A percentile compares a stretch with the other conserved stretches of the same genome.
phyloP scores from a whole-genome alignment of 1,140 invertebrate species.

The Drosophila subpulchrella region DNA sequence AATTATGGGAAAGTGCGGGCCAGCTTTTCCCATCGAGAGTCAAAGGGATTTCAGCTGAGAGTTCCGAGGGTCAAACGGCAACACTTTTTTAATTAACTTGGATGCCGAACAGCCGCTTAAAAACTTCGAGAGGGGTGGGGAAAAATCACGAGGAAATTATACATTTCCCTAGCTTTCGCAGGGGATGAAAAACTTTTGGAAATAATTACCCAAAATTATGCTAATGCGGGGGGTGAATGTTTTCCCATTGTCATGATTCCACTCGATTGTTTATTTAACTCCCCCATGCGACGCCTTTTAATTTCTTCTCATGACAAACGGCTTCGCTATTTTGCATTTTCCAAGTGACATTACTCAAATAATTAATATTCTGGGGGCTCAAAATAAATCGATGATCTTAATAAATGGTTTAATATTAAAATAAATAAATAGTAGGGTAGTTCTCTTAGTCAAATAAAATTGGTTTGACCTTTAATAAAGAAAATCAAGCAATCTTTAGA shows the following conservation, averaged over 20 bases:
- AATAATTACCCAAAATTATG: conserved; percentile 34
- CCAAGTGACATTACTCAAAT: not conserved
- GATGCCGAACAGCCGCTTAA: conserved; percentile 1
- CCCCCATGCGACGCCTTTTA: not conserved
- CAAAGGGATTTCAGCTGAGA: conserved; percentile 31
- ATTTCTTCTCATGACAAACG: not conserved
- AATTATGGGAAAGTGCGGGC: conserved; percentile 55
- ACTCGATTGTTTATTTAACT: conserved; percentile 11
- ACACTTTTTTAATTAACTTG: conserved; percentile 63
- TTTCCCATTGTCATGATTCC: conserved; percentile 1
- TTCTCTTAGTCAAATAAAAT: no score
- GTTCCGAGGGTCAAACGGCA: conserved; percentile 48
- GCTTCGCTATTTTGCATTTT: not conserved
- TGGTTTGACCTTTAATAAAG: no score
- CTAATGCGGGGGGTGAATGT: conserved; percentile 15
- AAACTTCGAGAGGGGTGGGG: not conserved
- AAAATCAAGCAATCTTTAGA: no score
- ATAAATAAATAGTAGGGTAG: no score
- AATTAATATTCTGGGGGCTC: no score
- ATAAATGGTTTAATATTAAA: no score
- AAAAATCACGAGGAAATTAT: conserved; percentile 23
- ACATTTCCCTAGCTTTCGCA: not conserved
- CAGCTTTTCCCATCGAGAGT: conserved; percentile 35
- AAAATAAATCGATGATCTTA: no score
- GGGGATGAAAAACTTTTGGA: not conserved